phyloP scores from a whole-genome alignment of 2,113 vertebrate genomes.

The Lepus europaeus region DNA sequence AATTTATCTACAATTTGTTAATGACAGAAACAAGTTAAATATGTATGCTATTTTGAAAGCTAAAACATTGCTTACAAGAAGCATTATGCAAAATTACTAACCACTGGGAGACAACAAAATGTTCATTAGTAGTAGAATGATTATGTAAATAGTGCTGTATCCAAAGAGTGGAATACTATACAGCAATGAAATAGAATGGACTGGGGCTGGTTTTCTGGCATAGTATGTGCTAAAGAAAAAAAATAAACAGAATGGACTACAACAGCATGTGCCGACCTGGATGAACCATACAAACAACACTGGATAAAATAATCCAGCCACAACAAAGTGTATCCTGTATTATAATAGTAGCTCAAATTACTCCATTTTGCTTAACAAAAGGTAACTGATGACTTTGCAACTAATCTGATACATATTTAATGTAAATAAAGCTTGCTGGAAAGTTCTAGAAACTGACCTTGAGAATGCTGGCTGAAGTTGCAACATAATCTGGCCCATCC shows the following conservation, averaged over 20 bases:
- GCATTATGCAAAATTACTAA: background rate
- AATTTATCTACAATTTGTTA: background rate
- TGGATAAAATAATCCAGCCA: background rate
- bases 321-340: background rate
- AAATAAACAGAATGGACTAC: background rate
- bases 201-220: too few species aligned
- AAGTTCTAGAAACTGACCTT: too few species aligned
- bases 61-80: background rate
- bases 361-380: too few species aligned
- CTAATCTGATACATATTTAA: too few species aligned
- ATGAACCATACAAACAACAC: background rate
- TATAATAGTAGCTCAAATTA: background rate
- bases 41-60: conserved; percentile 4
- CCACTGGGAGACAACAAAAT: background rate
- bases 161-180: too few species aligned
- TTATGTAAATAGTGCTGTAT: background rate
- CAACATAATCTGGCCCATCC: too few species aligned
- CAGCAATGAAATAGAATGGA: too few species aligned
- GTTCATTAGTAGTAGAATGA: conserved; percentile 28
- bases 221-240: too few species aligned
- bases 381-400: too few species aligned
- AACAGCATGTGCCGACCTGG: background rate
- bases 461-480: too few species aligned
- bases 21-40: background rate
- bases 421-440: too few species aligned